Base-by-base conservation (phyloP, 1,140 invertebrate genomes). In the Drosophila repleta region DNA sequence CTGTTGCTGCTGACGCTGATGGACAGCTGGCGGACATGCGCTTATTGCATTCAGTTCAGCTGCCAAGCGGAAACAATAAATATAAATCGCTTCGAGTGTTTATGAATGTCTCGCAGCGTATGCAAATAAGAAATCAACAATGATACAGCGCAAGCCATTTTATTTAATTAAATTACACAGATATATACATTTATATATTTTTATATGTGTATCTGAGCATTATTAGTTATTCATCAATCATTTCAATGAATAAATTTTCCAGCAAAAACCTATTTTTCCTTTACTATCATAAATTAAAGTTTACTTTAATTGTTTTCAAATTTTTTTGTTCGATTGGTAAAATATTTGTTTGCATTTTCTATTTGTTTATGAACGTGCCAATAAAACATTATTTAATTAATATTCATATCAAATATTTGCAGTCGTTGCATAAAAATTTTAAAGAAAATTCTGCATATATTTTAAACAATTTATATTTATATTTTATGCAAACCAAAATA, bases 51-150 rank as follows among this genome's bases (percentile, higher is more conserved):
- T 74, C 63, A 58, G 49, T 37, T 73, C 35, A 37, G 2, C 20
- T 61, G 57, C 37, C 41, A 81, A 55, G 49, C 58, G 76, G 37
- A 71, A 71, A 39, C 62, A 66, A 71, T 71, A 71, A 71, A 71
- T 57, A 58, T 71, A 58, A 71, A 71, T 57, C 46, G 68, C 48
- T 58, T 66, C 45, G 26, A 53, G 63, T 71, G 62, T 21, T 71
- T 71, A 71, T 58, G 48, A 66, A 71, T 53, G 53, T 13, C 39
- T 26, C 39, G n/a, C 41, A 11, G 39, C 17, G 24, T 10, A 43
- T 26, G 39, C 39, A 26, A 45, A 45, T 57, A 45, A 21, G 6
- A n/a, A 55, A 18, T n/a, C 55, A 53, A 13, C 17, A 53, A 53
- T 39, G 51, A 35, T 20, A 53, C 29, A 26, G 15, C 4, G 15